Base-by-base conservation (phyloP, 2,113 vertebrate genomes). In the Solea senegalensis region DNA sequence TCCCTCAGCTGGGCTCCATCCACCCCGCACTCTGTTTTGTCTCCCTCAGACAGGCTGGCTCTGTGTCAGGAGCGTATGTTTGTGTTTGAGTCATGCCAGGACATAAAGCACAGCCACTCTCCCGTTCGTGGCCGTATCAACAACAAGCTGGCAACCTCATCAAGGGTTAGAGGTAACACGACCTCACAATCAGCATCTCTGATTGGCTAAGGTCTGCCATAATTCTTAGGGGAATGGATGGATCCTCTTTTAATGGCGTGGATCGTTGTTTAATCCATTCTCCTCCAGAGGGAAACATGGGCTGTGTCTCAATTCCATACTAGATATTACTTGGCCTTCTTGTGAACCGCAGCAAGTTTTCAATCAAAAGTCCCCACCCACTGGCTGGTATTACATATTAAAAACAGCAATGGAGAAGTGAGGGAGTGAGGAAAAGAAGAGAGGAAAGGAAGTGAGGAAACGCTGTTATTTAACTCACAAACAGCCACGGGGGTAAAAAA, bases 71-170 rank as follows among this genome's bases (percentile, higher is more conserved):
- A 90, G 48, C 88, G 60, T 63, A 70, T 93, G 68, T 88, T 92
- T 93, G 86, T 93, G 79, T 92, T 91, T 93, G 88, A 91, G 82
- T 92, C 88, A 21, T 93, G 91, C 84, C 86, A 76, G 76, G 85
- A 90, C 69, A 28, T 78, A 80, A 77, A 84, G 69, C 82, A 61
- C 40, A 51, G 58, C 66, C 85, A 63, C 69, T 69, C 86, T 27
- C 56, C 81, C 59, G 34, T 64, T 65, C 83, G 13, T 34, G 74
- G 72, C 61, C 85, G 62, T 44, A 49, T 62, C 82, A 72, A 67
- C 85, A 65, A 46, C 85, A 91, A 62, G 72, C 83, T 48, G 86
- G 72, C 84, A 10, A 69, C 78, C 73, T 72, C 84, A 14, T 27
- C 85, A 71, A 80, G 69, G 87, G 90, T 92, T 85, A 65, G 83